Evolutionary conservation across 2,113 vertebrate genomes (phyloP).

Genomic region (Recurvirostra avosetta): DNA sequence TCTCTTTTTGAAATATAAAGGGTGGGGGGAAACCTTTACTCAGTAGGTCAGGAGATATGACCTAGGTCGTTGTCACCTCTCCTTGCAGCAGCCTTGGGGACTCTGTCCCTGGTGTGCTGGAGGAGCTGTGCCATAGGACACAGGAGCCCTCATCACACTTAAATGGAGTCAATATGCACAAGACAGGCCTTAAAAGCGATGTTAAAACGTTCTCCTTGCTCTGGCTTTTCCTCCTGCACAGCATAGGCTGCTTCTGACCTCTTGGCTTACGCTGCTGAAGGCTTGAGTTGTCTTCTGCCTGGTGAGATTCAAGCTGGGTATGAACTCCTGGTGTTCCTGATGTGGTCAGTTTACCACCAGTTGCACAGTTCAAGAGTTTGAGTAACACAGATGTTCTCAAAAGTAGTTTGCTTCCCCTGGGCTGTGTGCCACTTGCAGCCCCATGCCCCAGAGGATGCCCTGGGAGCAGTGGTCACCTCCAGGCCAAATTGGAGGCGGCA

Average conservation of each 20-base stretch:
- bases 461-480: not conserved
- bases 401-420: not conserved
- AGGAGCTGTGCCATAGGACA: not conserved
- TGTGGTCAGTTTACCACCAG: not conserved
- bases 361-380: accelerated
- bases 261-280: not conserved
- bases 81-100: too few species aligned
- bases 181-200: not conserved
- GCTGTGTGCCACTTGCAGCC: too few species aligned
- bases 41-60: not conserved
- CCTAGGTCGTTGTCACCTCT: too few species aligned
- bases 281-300: not conserved
- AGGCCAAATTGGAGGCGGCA: not conserved
- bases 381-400: too few species aligned
- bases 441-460: too few species aligned
- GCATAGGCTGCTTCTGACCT: not conserved
- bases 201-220: not conserved
- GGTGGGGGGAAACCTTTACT: accelerated
- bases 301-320: not conserved
- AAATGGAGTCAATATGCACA: not conserved
- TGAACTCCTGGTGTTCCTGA: not conserved
- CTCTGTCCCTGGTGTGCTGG: not conserved
- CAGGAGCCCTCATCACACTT: not conserved
- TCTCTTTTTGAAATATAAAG: too few species aligned
- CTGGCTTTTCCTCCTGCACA: not conserved